Conservation (phyloP, 1,140 invertebrate species). For the Drusus annulatus region DNA sequence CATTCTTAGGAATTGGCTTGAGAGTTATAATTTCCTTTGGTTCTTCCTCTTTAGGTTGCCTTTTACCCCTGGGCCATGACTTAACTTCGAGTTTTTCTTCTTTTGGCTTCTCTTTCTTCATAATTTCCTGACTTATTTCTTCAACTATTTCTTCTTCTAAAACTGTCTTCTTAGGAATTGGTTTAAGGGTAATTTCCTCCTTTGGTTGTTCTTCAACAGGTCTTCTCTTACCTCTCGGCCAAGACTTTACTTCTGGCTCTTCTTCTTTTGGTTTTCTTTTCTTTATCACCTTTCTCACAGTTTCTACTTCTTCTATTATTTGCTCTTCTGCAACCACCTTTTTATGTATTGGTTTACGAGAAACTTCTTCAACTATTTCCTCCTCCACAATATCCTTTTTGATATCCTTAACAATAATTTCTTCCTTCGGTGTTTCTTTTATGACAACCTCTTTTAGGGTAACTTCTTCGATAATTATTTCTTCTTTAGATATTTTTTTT, state of each 20-base stretch:
- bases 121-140: slow-evolving; percentile 62
- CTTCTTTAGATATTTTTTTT: slow-evolving; percentile 62
- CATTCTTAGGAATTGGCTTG: slow-evolving; percentile 64
- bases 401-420: slow-evolving; percentile 64
- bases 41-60: slow-evolving; percentile 63
- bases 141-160: slow-evolving; percentile 61
- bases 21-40: slow-evolving; percentile 63
- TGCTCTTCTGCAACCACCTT: slow-evolving; percentile 59
- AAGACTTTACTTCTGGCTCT: slow-evolving; percentile 62
- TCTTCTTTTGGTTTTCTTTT: slow-evolving; percentile 61
- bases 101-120: slow-evolving; percentile 60
- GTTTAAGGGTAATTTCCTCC: slow-evolving; percentile 64
- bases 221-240: slow-evolving; percentile 65
- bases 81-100: slow-evolving; percentile 62
- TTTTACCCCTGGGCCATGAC: slow-evolving; percentile 63
- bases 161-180: slow-evolving; percentile 65
- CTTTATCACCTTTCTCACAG: slow-evolving; percentile 60
- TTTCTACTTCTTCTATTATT: slow-evolving; percentile 52
- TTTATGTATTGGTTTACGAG: slow-evolving; percentile 66
- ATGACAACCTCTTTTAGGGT: slow-evolving; percentile 67
- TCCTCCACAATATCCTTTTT: slow-evolving; percentile 64
- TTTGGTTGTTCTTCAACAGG: slow-evolving; percentile 66
- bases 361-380: slow-evolving; percentile 65
- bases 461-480: slow-evolving; percentile 61
- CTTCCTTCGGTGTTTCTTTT: slow-evolving; percentile 59